Conservation (phyloP, 1,140 invertebrate species). For the Diprion similis region DNA sequence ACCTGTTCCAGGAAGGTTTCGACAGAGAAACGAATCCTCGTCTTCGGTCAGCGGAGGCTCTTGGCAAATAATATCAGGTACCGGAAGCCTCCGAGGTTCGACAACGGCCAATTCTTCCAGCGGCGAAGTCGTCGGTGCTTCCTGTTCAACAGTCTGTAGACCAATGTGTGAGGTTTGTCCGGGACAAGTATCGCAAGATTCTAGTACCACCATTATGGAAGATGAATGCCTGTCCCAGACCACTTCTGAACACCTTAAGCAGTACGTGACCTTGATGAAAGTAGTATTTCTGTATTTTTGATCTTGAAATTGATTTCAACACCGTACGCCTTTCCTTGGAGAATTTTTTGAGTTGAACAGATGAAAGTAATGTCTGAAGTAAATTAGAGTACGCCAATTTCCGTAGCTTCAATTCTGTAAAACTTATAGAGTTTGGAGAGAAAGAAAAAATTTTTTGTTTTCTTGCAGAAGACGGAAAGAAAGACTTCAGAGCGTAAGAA, state of each 20-base stretch:
- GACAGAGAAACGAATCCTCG: constrained; percentile 67
- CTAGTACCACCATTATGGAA: constrained; percentile 57
- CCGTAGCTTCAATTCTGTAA: background rate
- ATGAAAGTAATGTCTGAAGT: too few species aligned
- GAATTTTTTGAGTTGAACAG: too few species aligned
- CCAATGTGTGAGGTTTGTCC: constrained; percentile 52
- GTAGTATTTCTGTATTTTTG: constrained; percentile 3
- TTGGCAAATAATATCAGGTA: constrained; percentile 75
- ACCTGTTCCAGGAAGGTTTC: constrained; percentile 55
- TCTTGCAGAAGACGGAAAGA: constrained; percentile 60
- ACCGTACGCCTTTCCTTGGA: too few species aligned
- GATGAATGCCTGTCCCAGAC: constrained; percentile 46
- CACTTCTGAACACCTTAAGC: constrained; percentile 31
- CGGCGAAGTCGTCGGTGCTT: constrained; percentile 47
- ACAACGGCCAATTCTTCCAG: constrained; percentile 58
- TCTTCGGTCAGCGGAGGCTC: constrained; percentile 65
- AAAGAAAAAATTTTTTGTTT: constrained; percentile 24
- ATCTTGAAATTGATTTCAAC: too few species aligned
- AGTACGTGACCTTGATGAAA: constrained; percentile 41
- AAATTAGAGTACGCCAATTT: background rate
- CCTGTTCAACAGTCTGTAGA: constrained; percentile 41
- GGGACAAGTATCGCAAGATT: constrained; percentile 53
- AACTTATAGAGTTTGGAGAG: background rate
- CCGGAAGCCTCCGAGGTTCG: constrained; percentile 69
- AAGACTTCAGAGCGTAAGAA: constrained; percentile 64